phyloP scores from a whole-genome alignment of 2,888 invertebrate genomes.

The Gortyna flavago region DNA sequence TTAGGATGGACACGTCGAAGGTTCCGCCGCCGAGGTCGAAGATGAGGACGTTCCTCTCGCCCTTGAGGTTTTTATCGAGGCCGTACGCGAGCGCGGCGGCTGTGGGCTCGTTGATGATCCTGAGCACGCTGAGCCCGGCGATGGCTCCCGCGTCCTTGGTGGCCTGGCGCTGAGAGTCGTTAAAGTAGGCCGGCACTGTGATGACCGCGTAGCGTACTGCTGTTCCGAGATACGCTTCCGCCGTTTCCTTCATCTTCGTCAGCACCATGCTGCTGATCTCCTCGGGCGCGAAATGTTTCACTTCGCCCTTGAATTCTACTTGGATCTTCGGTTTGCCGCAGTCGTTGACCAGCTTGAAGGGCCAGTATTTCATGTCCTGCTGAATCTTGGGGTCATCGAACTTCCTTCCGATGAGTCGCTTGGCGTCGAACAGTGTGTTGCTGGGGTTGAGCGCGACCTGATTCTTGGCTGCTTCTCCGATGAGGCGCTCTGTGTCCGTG shows the following conservation, averaged over 20 bases:
- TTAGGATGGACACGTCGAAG: slow-evolving; percentile 97
- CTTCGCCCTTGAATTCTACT: slow-evolving; percentile 92
- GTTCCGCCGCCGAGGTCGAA: slow-evolving; percentile 95
- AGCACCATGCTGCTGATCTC: slow-evolving; percentile 94
- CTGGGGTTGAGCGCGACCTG: slow-evolving; percentile 93
- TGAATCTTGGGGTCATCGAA: slow-evolving; percentile 94
- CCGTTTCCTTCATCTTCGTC: slow-evolving; percentile 95
- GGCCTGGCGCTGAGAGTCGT: slow-evolving; percentile 93
- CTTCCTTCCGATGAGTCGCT: slow-evolving; percentile 94
- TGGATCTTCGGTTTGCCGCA: slow-evolving; percentile 92
- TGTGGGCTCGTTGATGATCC: slow-evolving; percentile 97
- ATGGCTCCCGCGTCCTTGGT: slow-evolving; percentile 97
- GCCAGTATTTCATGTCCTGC: slow-evolving; percentile 95
- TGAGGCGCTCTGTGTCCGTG: slow-evolving; percentile 92
- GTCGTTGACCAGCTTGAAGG: slow-evolving; percentile 93
- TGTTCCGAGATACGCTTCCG: slow-evolving; percentile 93
- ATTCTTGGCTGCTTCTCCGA: slow-evolving; percentile 93
- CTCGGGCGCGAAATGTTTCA: slow-evolving; percentile 92
- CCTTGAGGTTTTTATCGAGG: slow-evolving; percentile 93
- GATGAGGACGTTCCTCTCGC: slow-evolving; percentile 93
- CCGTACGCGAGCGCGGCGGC: slow-evolving; percentile 96
- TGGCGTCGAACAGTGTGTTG: slow-evolving; percentile 94
- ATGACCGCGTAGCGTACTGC: slow-evolving; percentile 93
- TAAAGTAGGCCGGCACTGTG: slow-evolving; percentile 95
- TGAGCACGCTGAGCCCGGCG: slow-evolving; percentile 95